phyloP scores from a whole-genome alignment of 2,113 vertebrate species.

The Gymnorhina tibicen region DNA sequence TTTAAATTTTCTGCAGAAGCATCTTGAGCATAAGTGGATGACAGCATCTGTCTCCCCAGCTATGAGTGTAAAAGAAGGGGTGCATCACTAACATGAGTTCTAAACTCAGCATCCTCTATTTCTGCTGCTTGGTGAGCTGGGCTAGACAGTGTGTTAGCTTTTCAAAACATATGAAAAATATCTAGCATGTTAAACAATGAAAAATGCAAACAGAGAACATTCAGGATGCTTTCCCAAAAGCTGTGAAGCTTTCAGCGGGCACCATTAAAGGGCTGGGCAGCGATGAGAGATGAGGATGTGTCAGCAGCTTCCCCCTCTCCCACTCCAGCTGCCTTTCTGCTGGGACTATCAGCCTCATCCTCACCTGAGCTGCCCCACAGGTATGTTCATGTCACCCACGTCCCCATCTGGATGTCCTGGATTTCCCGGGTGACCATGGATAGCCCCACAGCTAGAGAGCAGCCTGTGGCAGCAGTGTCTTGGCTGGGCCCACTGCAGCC shows the following conservation, averaged over 20 bases:
- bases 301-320: background rate
- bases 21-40: background rate
- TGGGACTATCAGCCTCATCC: background rate
- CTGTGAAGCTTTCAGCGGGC: background rate
- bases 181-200: background rate
- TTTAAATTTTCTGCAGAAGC: background rate
- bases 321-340: background rate
- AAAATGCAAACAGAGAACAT: background rate
- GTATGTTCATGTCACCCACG: background rate
- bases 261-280: background rate
- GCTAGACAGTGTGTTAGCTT: background rate
- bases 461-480: background rate
- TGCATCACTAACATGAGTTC: background rate
- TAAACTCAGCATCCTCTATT: background rate
- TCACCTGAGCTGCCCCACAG: fast-evolving
- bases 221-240: background rate
- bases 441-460: fast-evolving
- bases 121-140: background rate
- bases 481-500: background rate
- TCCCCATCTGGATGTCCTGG: background rate
- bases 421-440: background rate
- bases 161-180: background rate
- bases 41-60: background rate
- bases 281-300: background rate
- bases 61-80: background rate